Evolutionary conservation across 2,113 vertebrate genomes (phyloP).

Genomic region (Pterocles burchelli): DNA sequence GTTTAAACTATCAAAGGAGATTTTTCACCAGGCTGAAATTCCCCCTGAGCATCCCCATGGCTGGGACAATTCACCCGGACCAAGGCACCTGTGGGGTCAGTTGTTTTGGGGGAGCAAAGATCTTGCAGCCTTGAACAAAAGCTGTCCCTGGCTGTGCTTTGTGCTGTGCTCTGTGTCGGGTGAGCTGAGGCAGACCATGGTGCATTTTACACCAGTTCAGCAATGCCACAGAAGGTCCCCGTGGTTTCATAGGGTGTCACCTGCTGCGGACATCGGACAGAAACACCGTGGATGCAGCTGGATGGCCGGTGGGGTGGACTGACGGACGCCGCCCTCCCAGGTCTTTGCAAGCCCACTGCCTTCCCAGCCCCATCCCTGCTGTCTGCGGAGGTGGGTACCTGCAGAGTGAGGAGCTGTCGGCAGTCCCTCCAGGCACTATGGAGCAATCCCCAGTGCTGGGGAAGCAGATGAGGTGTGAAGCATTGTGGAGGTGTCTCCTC

Average conservation of each 20-base stretch:
- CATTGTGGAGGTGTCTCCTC: background rate
- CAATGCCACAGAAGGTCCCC: rapidly evolving
- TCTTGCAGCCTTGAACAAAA: background rate
- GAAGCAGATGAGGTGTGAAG: background rate
- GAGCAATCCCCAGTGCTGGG: background rate
- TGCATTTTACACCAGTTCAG: background rate
- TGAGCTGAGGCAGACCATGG: background rate
- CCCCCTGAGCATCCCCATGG: background rate
- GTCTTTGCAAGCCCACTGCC: background rate
- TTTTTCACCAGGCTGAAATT: background rate
- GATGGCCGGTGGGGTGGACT: background rate
- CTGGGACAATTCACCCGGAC: background rate
- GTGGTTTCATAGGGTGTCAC: background rate
- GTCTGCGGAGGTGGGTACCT: background rate
- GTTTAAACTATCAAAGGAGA: background rate
- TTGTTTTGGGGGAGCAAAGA: no score
- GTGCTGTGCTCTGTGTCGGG: background rate
- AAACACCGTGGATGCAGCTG: background rate
- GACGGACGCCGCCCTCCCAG: rapidly evolving
- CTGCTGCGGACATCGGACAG: background rate
- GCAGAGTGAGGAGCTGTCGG: background rate
- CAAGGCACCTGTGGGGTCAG: background rate
- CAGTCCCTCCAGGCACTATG: background rate
- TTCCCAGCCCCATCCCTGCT: background rate
- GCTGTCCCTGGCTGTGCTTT: background rate